A percentile compares a stretch with the other conserved stretches of the same genome.
Conservation (phyloP, 2,113 vertebrate genomes). For the Struthidea cinerea region DNA sequence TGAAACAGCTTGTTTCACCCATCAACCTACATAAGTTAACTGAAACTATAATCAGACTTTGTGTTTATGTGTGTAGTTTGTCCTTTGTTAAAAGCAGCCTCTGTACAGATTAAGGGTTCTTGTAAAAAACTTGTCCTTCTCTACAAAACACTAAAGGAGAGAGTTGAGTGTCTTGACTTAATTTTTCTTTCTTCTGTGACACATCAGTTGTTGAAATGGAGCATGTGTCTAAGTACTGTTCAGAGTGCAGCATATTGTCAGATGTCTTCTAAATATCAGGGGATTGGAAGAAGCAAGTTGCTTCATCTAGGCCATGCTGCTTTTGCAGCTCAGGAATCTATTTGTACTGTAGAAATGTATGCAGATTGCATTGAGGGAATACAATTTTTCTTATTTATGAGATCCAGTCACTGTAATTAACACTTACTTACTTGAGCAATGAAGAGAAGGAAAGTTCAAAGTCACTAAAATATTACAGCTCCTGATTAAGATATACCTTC, state of each 20-base stretch:
- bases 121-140: background rate
- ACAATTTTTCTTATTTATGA: background rate
- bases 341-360: background rate
- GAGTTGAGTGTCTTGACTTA: background rate
- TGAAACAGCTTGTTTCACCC: background rate
- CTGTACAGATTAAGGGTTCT: background rate
- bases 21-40: background rate
- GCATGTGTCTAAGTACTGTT: background rate
- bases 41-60: background rate
- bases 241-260: background rate
- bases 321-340: background rate
- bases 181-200: background rate
- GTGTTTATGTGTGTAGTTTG: background rate
- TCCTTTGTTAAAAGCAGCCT: background rate
- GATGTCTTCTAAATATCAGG: background rate
- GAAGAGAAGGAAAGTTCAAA: background rate
- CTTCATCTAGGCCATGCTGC: background rate
- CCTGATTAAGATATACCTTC: background rate
- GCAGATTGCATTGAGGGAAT: background rate
- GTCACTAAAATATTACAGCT: background rate
- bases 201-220: background rate
- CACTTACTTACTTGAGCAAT: background rate
- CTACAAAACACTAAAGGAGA: background rate
- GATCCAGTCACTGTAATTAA: background rate
- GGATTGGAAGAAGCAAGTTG: background rate